Percentiles rank a stretch among this genome's conserved stretches.
Conservation (phyloP, 2,888 invertebrate genomes). For the Cheilosia grossa region DNA sequence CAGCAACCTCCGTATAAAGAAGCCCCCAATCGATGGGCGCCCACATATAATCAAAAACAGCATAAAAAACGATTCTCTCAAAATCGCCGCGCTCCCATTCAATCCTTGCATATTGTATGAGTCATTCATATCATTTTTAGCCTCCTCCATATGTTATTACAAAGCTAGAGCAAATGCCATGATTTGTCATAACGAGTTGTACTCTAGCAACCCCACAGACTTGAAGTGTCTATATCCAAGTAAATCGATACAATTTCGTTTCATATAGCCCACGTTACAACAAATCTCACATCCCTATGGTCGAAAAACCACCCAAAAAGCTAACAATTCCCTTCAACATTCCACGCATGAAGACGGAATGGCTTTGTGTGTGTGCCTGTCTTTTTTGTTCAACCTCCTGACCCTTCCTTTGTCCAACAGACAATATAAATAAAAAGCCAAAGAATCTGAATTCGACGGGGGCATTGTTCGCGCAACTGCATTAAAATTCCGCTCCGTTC, state of each 20-base stretch:
- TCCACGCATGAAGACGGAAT: conserved; percentile 2
- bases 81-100: too few relatives aligned
- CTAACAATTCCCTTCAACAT: conserved; percentile 10
- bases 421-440: conserved; percentile 46
- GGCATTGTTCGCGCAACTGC: conserved; percentile 65
- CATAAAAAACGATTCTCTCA: too few relatives aligned
- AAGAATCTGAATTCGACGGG: conserved; percentile 53
- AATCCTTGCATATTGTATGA: too few relatives aligned
- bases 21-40: too few relatives aligned
- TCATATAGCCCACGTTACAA: neutral
- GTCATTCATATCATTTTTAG: too few relatives aligned
- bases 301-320: conserved; percentile 21
- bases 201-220: neutral
- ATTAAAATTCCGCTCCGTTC: conserved; percentile 63
- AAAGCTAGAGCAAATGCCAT: too few relatives aligned
- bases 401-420: conserved; percentile 54
- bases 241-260: neutral
- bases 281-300: conserved; percentile 1
- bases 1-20: too few relatives aligned
- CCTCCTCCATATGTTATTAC: too few relatives aligned
- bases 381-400: conserved; percentile 36
- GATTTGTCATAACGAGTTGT: too few relatives aligned
- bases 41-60: too few relatives aligned
- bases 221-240: neutral
- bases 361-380: neutral